phyloP scores from a whole-genome alignment of 2,797 vertebrate species.

The Valencia hispanica region DNA sequence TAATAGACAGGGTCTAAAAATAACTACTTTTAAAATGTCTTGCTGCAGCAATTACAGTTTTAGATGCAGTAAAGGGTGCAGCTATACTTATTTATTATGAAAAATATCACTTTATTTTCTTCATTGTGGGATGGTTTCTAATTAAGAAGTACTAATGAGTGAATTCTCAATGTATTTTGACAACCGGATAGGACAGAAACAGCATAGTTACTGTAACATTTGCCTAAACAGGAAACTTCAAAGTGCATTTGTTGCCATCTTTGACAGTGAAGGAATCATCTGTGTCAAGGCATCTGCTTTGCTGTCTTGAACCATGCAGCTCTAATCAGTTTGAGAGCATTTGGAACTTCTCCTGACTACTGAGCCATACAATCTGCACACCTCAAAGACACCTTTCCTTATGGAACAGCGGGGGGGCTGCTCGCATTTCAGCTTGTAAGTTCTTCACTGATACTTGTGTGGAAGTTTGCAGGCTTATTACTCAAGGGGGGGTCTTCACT shows the following conservation, averaged over 20 bases:
- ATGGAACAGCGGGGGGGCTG: constrained; percentile 77
- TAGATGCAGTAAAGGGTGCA: constrained; percentile 36
- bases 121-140: constrained; percentile 29
- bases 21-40: constrained; percentile 70
- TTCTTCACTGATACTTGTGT: constrained; percentile 78
- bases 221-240: constrained; percentile 63
- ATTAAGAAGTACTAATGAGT: constrained; percentile 53
- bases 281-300: constrained; percentile 69
- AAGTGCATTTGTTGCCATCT: constrained; percentile 52
- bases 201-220: constrained; percentile 62
- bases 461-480: constrained; percentile 81
- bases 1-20: constrained; percentile 77
- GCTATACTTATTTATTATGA: constrained; percentile 46
- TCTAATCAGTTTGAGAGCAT: constrained; percentile 76
- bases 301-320: constrained; percentile 68
- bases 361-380: constrained; percentile 77
- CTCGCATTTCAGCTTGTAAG: constrained; percentile 75
- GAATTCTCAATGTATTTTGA: constrained; percentile 53
- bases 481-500: constrained; percentile 81
- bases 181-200: constrained; percentile 43
- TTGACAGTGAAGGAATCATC: constrained; percentile 72
- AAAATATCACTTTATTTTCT: constrained; percentile 41
- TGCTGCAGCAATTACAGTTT: constrained; percentile 55
- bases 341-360: constrained; percentile 69
- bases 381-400: constrained; percentile 84